phyloP scores from a whole-genome alignment of 1,140 invertebrate species.

The Ylistrum balloti region DNA sequence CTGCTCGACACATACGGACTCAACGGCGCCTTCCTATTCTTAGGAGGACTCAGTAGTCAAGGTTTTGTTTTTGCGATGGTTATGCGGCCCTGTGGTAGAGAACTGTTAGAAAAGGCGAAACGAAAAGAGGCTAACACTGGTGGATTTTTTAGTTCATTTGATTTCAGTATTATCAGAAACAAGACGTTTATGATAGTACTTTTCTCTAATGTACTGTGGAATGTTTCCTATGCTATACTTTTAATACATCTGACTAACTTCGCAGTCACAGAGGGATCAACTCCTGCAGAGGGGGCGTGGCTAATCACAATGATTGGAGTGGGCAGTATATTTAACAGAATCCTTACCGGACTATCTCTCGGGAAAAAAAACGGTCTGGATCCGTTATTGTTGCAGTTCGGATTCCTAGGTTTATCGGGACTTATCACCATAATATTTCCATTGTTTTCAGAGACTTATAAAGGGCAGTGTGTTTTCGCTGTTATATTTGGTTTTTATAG shows the following conservation, averaged over 20 bases:
- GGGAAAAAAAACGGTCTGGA: conserved; percentile 57
- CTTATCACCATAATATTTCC: conserved; percentile 58
- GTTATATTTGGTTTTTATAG: conserved; percentile 63
- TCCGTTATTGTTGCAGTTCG: conserved; percentile 63
- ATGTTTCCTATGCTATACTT: conserved; percentile 52
- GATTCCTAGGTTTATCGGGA: conserved; percentile 61
- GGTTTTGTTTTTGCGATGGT: conserved; percentile 57
- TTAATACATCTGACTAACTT: conserved; percentile 61
- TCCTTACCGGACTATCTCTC: conserved; percentile 59
- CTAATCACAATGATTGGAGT: conserved; percentile 64
- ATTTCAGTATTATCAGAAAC: background rate
- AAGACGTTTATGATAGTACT: conserved; percentile 45
- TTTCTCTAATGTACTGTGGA: conserved; percentile 37
- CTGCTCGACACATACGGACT: conserved; percentile 60
- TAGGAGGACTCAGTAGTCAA: conserved; percentile 58
- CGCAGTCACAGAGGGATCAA: conserved; percentile 46
- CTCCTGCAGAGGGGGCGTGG: conserved; percentile 54
- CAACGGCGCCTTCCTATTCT: conserved; percentile 59
- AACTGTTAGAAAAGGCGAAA: conserved; percentile 44
- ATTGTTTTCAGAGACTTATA: conserved; percentile 57
- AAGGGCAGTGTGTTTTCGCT: conserved; percentile 59
- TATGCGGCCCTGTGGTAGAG: conserved; percentile 62
- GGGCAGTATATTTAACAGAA: conserved; percentile 59
- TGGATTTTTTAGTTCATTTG: background rate
- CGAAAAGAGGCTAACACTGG: background rate